These are phyloP conservation scores for Tapirus indicus DNA, from an alignment of 2,797 vertebrate genomes.

Conservation along the genomic window DNA sequence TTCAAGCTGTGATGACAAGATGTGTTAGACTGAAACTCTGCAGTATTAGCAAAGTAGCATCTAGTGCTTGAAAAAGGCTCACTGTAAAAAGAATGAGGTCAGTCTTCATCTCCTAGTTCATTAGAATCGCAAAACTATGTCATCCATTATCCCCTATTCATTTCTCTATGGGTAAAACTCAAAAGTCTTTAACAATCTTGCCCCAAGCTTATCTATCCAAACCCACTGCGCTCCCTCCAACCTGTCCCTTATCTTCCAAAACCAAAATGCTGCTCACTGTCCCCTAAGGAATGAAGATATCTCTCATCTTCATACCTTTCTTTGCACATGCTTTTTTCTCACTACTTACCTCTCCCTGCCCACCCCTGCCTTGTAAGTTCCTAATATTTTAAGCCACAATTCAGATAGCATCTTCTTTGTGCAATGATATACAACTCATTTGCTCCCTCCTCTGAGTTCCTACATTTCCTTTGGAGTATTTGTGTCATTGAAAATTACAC, in stretches of 20 bases:
- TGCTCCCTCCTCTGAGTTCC: neutral
- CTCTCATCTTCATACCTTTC: neutral
- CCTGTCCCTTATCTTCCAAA: neutral
- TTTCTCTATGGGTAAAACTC: neutral
- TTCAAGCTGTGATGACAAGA: conserved; percentile 4
- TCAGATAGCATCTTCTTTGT: neutral
- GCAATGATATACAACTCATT: neutral
- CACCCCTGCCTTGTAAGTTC: neutral
- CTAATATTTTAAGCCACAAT: neutral
- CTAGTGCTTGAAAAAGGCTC: neutral
- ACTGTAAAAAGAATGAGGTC: neutral
- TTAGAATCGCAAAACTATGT: neutral
- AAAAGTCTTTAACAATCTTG: neutral
- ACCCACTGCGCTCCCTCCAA: neutral
- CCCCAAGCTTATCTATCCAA: neutral
- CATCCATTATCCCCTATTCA: neutral
- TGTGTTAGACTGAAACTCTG: neutral
- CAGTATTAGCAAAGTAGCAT: neutral
- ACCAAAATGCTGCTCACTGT: neutral
- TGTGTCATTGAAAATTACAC: neutral
- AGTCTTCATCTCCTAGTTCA: neutral
- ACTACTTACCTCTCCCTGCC: neutral
- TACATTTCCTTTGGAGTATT: neutral
- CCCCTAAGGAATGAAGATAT: neutral
- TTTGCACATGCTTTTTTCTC: neutral